Percentiles rank a stretch among this genome's conserved stretches.
Conservation (phyloP, 2,888 invertebrate species). For the Netelia inedita region DNA sequence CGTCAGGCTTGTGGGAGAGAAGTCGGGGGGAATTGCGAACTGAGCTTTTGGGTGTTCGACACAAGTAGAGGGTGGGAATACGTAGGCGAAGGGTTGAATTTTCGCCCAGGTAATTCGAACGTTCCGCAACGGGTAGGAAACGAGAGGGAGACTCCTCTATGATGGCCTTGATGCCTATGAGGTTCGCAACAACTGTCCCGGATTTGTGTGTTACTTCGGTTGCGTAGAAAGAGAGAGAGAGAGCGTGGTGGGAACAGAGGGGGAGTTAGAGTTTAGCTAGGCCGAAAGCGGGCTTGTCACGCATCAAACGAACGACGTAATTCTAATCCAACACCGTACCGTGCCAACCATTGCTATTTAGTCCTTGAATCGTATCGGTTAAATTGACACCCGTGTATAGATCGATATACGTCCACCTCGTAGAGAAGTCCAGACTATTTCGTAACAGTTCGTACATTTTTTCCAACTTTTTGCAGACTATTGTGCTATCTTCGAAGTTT, state of each 20-base stretch:
- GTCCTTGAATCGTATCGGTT: constrained; percentile 80
- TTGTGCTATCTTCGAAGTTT: too few relatives aligned
- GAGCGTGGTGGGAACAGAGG: constrained; percentile 35
- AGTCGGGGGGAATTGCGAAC: constrained; percentile 36
- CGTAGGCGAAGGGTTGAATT: constrained; percentile 59
- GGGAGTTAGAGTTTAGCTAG: constrained; percentile 49
- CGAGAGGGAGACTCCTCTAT: constrained; percentile 29
- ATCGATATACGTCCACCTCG: constrained; percentile 34
- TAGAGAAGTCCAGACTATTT: too few relatives aligned
- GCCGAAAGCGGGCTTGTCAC: constrained; percentile 73
- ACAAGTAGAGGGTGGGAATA: constrained; percentile 45
- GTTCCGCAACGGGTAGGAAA: constrained; percentile 31
- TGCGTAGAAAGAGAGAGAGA: constrained; percentile 56
- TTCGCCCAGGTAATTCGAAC: constrained; percentile 68
- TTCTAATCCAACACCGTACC: constrained; percentile 82
- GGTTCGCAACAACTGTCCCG: constrained; percentile 45
- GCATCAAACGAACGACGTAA: constrained; percentile 83
- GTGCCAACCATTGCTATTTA: constrained; percentile 82
- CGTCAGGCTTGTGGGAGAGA: constrained; percentile 36
- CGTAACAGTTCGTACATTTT: too few relatives aligned
- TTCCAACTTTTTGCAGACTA: too few relatives aligned
- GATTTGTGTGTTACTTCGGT: constrained; percentile 43
- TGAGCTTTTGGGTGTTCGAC: constrained; percentile 61
- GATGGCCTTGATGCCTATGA: constrained; percentile 60
- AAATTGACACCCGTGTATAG: constrained; percentile 68